Evolutionary conservation across 2,797 vertebrate genomes (phyloP).

Genomic region (Prunella strophiata): DNA sequence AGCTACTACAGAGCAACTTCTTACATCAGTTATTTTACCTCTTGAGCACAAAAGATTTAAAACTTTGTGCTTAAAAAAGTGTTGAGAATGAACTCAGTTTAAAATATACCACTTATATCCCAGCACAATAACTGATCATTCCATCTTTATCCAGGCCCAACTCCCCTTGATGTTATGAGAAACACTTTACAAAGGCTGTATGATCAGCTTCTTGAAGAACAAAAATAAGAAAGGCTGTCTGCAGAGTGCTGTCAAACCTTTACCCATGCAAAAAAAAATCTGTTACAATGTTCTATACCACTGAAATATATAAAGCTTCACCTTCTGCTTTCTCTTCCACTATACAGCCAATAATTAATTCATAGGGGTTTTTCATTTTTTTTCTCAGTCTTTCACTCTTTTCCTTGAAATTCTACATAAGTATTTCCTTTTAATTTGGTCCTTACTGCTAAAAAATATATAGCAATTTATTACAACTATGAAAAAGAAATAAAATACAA

Average conservation of each 20-base stretch:
- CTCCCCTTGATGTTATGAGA: not conserved
- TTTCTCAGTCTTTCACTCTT: not conserved
- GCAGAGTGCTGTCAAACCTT: not conserved
- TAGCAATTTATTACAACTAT: not conserved
- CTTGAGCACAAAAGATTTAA: not conserved
- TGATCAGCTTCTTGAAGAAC: not conserved
- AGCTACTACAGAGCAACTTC: not conserved
- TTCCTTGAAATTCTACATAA: not conserved
- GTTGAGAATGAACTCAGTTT: not conserved
- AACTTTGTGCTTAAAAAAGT: not conserved
- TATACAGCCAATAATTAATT: not conserved
- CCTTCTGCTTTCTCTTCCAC: not conserved
- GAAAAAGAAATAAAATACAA: not conserved
- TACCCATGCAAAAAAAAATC: not conserved
- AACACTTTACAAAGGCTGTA: not conserved
- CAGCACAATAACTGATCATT: not conserved
- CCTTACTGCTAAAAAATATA: not conserved
- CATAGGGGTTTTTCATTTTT: fast-evolving
- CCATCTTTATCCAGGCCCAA: not conserved
- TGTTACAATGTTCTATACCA: not conserved
- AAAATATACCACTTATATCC: not conserved
- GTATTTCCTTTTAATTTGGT: not conserved
- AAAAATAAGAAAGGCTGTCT: not conserved
- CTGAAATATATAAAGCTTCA: not conserved
- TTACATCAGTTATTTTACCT: not conserved